A percentile compares a stretch with the other conserved stretches of the same genome.
These are phyloP conservation scores for Oreonectes daqikongensis DNA, from an alignment of 2,797 vertebrate genomes.

Conservation along the genomic window DNA sequence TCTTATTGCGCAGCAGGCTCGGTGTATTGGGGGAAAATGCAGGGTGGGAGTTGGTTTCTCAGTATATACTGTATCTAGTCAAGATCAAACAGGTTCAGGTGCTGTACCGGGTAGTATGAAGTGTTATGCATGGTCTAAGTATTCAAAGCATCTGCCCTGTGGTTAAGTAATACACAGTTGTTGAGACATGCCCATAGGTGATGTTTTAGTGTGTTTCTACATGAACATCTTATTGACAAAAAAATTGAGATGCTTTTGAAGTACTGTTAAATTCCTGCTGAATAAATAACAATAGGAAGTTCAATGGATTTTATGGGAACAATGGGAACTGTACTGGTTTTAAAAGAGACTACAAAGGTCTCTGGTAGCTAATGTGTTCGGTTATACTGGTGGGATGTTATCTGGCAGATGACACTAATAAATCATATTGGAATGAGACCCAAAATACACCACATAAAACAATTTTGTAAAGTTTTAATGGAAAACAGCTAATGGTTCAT, in stretches of 20 bases:
- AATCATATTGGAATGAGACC: too few relatives aligned
- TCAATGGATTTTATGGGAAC: too few relatives aligned
- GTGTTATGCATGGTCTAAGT: background rate
- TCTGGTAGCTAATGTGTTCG: background rate
- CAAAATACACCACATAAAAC: too few relatives aligned
- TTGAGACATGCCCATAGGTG: constrained; percentile 34
- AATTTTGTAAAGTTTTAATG: too few relatives aligned
- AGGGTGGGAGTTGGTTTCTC: background rate
- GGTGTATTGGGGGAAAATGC: background rate
- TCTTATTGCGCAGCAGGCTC: constrained; percentile 2
- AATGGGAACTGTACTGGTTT: background rate
- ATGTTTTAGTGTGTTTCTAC: background rate
- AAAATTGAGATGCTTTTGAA: background rate
- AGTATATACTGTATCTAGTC: background rate
- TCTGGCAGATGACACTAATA: background rate
- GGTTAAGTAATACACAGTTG: background rate
- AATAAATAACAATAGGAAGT: background rate
- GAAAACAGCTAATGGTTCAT: too few relatives aligned
- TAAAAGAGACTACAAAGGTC: background rate
- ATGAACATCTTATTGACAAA: background rate
- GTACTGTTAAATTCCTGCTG: background rate
- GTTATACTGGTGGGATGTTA: background rate
- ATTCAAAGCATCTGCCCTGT: background rate
- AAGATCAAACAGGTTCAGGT: background rate
- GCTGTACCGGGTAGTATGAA: background rate